Evolutionary conservation across 2,888 invertebrate genomes (phyloP).

Genomic region (Charanyca ferruginea): DNA sequence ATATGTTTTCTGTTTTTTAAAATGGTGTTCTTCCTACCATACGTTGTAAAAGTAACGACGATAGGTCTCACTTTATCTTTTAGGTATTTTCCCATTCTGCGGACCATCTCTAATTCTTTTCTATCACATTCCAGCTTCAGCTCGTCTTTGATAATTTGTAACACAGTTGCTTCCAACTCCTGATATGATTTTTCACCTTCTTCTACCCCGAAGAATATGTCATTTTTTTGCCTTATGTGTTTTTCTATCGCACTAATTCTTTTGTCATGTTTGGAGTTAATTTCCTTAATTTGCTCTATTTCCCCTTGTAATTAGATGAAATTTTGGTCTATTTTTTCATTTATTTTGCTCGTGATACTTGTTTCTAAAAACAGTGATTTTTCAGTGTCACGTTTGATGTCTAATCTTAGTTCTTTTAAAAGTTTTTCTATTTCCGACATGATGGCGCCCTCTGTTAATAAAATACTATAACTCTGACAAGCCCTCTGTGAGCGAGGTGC

Average conservation of each 20-base stretch:
- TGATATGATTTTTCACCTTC: too few species aligned
- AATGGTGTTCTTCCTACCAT: not conserved
- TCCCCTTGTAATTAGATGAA: slow-evolving; percentile 2
- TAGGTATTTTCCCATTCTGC: too few species aligned
- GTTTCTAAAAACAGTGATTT: not conserved
- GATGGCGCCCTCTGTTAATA: not conserved
- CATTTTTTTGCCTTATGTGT: not conserved
- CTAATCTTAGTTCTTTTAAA: not conserved
- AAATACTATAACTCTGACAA: not conserved
- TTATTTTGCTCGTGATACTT: not conserved
- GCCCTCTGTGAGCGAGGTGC: not conserved
- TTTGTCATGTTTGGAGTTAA: not conserved
- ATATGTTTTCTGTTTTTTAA: not conserved
- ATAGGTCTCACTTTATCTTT: too few species aligned
- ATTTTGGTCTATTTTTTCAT: slow-evolving; percentile 1
- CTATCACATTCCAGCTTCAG: not conserved
- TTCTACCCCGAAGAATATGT: slow-evolving; percentile 5
- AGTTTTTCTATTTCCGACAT: slow-evolving; percentile 7
- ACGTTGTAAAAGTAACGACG: too few species aligned
- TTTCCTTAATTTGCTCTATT: slow-evolving; percentile 1
- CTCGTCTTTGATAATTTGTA: not conserved
- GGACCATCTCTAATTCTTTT: not conserved
- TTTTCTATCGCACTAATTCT: not conserved
- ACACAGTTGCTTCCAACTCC: not conserved
- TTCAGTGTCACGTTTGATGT: slow-evolving; percentile 3